A percentile compares a stretch with the other conserved stretches of the same genome.
These are phyloP conservation scores for Lasaia peninsularis DNA, from an alignment of 1,140 invertebrate genomes.

Conservation along the genomic window DNA sequence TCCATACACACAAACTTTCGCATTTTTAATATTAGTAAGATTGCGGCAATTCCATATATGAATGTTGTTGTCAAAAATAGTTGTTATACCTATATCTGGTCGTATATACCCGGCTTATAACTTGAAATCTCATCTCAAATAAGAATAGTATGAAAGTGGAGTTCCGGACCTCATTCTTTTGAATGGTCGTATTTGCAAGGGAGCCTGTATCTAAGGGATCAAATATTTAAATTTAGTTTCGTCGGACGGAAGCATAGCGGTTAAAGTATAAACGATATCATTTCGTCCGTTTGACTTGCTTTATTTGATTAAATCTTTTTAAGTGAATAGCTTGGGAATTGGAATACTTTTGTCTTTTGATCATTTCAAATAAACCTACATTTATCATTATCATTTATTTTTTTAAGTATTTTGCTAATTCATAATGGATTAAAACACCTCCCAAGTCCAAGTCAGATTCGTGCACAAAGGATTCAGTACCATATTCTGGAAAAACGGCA, in stretches of 20 bases:
- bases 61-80: too few species aligned
- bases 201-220: conserved; percentile 7
- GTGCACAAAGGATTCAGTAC: too few species aligned
- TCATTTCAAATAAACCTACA: too few species aligned
- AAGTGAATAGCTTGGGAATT: not conserved
- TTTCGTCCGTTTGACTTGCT: not conserved
- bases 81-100: too few species aligned
- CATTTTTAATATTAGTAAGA: too few species aligned
- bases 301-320: conserved; percentile 1
- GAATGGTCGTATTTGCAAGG: conserved; percentile 3
- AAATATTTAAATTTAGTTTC: conserved; percentile 10
- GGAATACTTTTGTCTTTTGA: not conserved
- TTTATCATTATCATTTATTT: too few species aligned
- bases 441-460: too few species aligned
- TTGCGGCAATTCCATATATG: too few species aligned
- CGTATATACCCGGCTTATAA: not conserved
- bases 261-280: not conserved
- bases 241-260: not conserved
- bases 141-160: conserved; percentile 12
- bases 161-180: conserved; percentile 4
- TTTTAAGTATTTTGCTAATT: too few species aligned
- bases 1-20: too few species aligned
- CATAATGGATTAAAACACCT: too few species aligned
- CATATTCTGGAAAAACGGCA: too few species aligned
- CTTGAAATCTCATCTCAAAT: conserved; percentile 7